A percentile compares a stretch with the other conserved stretches of the same genome.
Conservation (phyloP, 1,140 invertebrate genomes). For the Drosophila novamexicana region DNA sequence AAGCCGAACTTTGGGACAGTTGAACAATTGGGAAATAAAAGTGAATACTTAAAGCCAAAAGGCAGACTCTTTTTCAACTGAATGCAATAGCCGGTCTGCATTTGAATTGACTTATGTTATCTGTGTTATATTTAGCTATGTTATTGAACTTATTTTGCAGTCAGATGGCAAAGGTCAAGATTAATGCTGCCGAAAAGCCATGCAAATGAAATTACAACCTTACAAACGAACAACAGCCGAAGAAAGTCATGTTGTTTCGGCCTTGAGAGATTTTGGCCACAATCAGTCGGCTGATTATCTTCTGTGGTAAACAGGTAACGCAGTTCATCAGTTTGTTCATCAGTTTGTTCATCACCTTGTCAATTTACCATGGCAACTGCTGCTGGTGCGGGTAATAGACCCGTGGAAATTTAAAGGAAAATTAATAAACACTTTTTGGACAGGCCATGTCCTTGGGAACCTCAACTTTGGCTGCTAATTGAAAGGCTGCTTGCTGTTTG, state of each 20-base stretch:
- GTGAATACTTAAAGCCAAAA: too few relatives aligned
- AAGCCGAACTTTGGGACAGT: background rate
- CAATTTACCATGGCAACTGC: slow-evolving; percentile 30
- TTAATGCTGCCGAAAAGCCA: background rate
- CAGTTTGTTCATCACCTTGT: background rate
- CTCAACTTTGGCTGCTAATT: slow-evolving; percentile 13
- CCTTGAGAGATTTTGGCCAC: slow-evolving; percentile 24
- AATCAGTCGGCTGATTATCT: slow-evolving; percentile 37
- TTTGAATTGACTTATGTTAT: background rate
- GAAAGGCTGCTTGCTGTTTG: slow-evolving; percentile 6
- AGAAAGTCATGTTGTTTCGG: slow-evolving; percentile 21
- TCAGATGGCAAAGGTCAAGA: background rate
- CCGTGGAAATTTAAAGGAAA: slow-evolving; percentile 47
- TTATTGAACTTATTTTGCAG: background rate
- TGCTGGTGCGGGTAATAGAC: slow-evolving; percentile 8
- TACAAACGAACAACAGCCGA: background rate
- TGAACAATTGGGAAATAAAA: too few relatives aligned
- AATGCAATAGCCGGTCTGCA: background rate
- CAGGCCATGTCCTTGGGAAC: slow-evolving; percentile 16
- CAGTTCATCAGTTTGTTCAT: background rate
- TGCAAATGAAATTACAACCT: slow-evolving; percentile 29
- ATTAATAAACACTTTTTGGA: slow-evolving; percentile 60
- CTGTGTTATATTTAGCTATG: background rate
- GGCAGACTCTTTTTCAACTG: too few relatives aligned
- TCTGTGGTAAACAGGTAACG: slow-evolving; percentile 7